Base-by-base conservation (phyloP, 2,888 invertebrate species). In the Helobdella robusta region DNA sequence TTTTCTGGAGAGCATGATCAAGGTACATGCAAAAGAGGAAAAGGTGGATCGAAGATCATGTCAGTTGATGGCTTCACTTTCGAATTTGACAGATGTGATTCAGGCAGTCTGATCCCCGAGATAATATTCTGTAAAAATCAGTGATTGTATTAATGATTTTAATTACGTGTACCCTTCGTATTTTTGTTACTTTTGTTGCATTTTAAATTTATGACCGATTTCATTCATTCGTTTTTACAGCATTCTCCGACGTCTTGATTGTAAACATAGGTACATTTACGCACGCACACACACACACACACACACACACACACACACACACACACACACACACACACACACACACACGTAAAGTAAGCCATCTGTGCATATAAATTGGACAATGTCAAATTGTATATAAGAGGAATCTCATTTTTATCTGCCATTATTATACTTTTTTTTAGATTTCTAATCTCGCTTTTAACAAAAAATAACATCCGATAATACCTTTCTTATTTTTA, bases 1-100 rank as follows among this genome's bases (percentile, higher is more conserved):
- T 69, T 69, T 44, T 64, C 59, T n/a, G 69, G 68, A 4, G 69
- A 66, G n/a, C 66, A 67, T 25, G 66, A 66, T 54, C 69, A 69
- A 40, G 69, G 69, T 18, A 60, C 62, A 35, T 68, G 67, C 56
- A 46, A 58, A 40, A 52, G 69, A 25, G 69, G 69, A 5, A 68
- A 66, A 28, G 68, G 66, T 18, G 67, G 68, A 11, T 64, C 48
- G 23, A 66, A 66, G 34, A 59, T 50, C 5, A 54, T 68, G 25
- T 36, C 64, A 2, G 56, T 60, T 30, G 66, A 69, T 36, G 68
- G 66, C 4, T 61, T 66, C 15, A 46, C 46, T 18, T 68, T 69
- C 35, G 69, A 69, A 34, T 69, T 69, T 50, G 69, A 69, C 64
- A 46, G 69, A 25, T 59, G 62, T 11, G 69, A 69, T 32, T 64